Percentiles rank a stretch among this genome's conserved stretches.
phyloP scores from a whole-genome alignment of 2,888 invertebrate genomes.

The Ophion ellenae region DNA sequence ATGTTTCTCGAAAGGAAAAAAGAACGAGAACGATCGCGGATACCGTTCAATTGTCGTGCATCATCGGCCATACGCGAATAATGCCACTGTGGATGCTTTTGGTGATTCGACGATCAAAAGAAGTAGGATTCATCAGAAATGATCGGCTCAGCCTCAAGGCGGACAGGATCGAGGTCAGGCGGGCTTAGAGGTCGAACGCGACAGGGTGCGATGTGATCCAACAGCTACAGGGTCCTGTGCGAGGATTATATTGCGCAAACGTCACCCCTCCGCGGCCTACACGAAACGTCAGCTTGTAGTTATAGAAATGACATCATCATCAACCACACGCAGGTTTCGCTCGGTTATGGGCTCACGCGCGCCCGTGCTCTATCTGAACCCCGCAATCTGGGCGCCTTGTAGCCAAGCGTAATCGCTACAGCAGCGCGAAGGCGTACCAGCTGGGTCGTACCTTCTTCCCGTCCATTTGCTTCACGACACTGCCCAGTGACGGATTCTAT shows the following conservation, averaged over 20 bases:
- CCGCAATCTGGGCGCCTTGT: conserved; percentile 70
- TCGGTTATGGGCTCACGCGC: conserved; percentile 49
- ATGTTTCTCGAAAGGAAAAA: conserved; percentile 21
- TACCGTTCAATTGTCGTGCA: conserved; percentile 24
- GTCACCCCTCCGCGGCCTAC: conserved; percentile 62
- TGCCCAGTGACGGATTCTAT: conserved; percentile 39
- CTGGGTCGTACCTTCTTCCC: conserved; percentile 82
- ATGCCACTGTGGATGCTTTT: neutral
- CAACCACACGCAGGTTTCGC: conserved; percentile 62
- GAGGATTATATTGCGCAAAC: conserved; percentile 44
- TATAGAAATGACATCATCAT: conserved; percentile 81
- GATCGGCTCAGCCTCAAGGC: neutral
- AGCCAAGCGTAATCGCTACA: conserved; percentile 77
- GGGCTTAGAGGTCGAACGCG: neutral
- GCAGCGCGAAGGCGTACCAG: conserved; percentile 80
- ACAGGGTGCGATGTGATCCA: neutral
- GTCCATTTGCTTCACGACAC: conserved; percentile 66
- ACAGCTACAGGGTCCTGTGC: neutral
- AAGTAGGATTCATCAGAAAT: conserved; percentile 2
- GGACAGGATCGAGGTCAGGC: neutral
- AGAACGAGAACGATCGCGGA: neutral
- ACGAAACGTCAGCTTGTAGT: conserved; percentile 72
- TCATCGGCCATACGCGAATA: neutral
- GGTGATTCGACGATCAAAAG: neutral
- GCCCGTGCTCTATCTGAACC: conserved; percentile 49